Conservation (phyloP, 1,140 invertebrate genomes). For the Daktulosphaira vitifoliae region DNA sequence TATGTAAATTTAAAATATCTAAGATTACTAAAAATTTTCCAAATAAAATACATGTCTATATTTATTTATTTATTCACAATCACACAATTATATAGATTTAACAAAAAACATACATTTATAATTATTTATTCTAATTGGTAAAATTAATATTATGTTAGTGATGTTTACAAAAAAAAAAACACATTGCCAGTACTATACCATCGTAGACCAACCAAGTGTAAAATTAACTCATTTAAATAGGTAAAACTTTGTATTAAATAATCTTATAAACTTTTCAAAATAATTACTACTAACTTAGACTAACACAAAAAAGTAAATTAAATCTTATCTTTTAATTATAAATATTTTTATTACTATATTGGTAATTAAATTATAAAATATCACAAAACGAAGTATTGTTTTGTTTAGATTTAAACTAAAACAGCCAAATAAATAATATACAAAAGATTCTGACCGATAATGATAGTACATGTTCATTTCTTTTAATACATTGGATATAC, state of each 20-base stretch:
- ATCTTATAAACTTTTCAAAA: background rate
- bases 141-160: conserved; percentile 24
- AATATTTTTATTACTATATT: background rate
- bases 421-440: too few relatives aligned
- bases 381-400: too few relatives aligned
- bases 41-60: too few relatives aligned
- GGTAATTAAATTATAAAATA: background rate
- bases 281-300: too few relatives aligned
- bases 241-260: background rate
- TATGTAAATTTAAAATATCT: too few relatives aligned
- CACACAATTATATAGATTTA: conserved; percentile 9
- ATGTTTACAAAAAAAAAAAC: conserved; percentile 23
- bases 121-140: background rate
- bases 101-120: conserved; percentile 6
- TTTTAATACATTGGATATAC: too few relatives aligned
- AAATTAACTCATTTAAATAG: conserved; percentile 11
- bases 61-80: conserved; percentile 29
- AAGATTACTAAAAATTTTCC: too few relatives aligned
- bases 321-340: background rate
- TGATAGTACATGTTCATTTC: too few relatives aligned
- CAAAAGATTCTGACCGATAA: too few relatives aligned
- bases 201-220: conserved; percentile 19
- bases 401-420: too few relatives aligned
- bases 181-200: background rate
- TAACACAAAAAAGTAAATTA: background rate